These are phyloP conservation scores for Protomyctophum bolini DNA, from an alignment of 2,113 vertebrate genomes.

Conservation along the genomic window DNA sequence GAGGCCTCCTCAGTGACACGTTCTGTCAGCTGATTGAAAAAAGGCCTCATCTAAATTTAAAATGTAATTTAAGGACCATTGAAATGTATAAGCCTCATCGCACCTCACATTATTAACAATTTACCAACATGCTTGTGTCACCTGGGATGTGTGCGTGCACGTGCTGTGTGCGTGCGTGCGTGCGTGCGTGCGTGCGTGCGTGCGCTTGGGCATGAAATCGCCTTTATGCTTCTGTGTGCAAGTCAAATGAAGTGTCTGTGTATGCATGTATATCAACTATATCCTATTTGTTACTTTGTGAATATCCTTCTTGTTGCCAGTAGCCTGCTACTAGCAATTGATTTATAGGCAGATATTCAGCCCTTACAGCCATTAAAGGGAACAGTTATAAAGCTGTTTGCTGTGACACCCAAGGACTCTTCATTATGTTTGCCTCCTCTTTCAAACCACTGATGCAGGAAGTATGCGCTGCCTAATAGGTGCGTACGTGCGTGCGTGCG, in stretches of 20 bases:
- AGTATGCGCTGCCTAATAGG: constrained; percentile 36
- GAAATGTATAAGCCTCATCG: constrained; percentile 72
- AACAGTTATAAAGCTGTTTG: constrained; percentile 48
- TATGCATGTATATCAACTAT: constrained; percentile 36
- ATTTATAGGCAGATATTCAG: constrained; percentile 25
- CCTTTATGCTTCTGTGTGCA: too few species aligned
- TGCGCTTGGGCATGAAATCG: not conserved
- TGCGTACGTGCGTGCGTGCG: not conserved
- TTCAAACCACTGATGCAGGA: constrained; percentile 67
- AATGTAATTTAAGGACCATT: constrained; percentile 80
- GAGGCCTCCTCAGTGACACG: constrained; percentile 49
- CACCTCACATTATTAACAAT: constrained; percentile 71
- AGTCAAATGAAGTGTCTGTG: constrained; percentile 3
- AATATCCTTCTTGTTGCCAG: constrained; percentile 27
- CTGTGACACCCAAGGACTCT: constrained; percentile 62
- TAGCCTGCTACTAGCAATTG: constrained; percentile 10
- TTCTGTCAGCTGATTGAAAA: constrained; percentile 66
- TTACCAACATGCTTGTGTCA: constrained; percentile 60
- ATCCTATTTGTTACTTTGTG: constrained; percentile 17
- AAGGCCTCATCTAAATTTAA: constrained; percentile 80
- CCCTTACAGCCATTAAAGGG: constrained; percentile 41
- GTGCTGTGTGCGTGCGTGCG: constrained; percentile 19
- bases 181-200: constrained; percentile 11
- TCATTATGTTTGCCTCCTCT: constrained; percentile 66
- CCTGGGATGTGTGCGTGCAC: constrained; percentile 41